Evolutionary conservation across 2,113 vertebrate genomes (phyloP), one percentile per base, ranked within the genome.

Genomic region (Felis chaus): DNA sequence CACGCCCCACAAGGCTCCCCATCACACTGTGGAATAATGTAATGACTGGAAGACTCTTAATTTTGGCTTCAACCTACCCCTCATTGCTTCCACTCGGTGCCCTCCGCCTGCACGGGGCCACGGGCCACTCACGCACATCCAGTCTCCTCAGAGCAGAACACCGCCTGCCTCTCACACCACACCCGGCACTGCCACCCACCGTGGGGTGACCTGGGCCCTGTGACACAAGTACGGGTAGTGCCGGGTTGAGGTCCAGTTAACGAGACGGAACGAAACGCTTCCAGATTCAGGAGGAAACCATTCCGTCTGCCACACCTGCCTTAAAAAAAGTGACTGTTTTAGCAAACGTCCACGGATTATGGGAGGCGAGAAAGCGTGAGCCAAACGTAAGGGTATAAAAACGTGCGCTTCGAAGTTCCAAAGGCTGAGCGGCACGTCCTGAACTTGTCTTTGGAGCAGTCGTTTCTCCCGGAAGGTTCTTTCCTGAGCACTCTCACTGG

Each of bases 361-460:
- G 11, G 53, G 73, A 63, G 27, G 14, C 1, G 15, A 73, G 39
- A 21, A 25, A 4, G 10, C 1, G 15, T 15, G 23, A 73, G 65
- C 84, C 55, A 45, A n/a, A 53, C 5, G 21, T 0, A 4, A 27
- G 27, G 41, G 87, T 4, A 11, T 36, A 81, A 33, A 71, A 50
- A 27, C 0, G 2, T 4, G 3, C 14, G 4, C 53, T 8, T n/a
- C 27, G 25, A 29, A 11, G 15, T 12, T 7, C 7, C 2, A 48
- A 15, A 57, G 50, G 39, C 66, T 23, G 41, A 76, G 23, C 1
- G 4, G 53, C n/a, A 4, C 9, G 21, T 27, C 27, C 71, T 7
- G 1, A 7, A 2, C 36, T 23, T 4, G 4, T 63, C 19, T 36
- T 0, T 31, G 86, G 57, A 41, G 39, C 1, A 41, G 8, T 5